phyloP scores from a whole-genome alignment of 2,797 vertebrate species.

The Oreochromis mossambicus region DNA sequence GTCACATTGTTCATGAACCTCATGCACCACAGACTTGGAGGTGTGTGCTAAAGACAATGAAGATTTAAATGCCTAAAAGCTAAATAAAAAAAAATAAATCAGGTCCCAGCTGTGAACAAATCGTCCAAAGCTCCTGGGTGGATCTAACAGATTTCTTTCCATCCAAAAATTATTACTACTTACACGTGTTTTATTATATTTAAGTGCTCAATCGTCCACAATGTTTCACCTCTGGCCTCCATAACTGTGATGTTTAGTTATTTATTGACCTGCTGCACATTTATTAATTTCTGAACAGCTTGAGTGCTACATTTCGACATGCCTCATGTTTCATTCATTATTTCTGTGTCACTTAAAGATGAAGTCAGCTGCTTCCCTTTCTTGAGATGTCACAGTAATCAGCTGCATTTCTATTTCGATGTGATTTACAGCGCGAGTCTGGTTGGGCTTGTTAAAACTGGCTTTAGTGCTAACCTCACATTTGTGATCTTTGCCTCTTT shows the following conservation, averaged over 20 bases:
- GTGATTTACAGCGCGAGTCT: not conserved
- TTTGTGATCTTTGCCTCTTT: not conserved
- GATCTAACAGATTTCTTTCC: not conserved
- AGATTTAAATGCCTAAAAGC: not conserved
- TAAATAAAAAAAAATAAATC: not conserved
- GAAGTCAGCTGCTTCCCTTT: not conserved
- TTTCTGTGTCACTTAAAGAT: not conserved
- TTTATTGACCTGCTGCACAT: not conserved
- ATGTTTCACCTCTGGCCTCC: not conserved
- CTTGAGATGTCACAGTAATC: not conserved
- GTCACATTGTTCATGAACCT: not conserved
- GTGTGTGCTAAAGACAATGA: not conserved
- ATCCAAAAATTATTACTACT: not conserved
- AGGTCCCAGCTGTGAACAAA: not conserved
- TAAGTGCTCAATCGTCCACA: not conserved
- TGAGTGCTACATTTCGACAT: not conserved
- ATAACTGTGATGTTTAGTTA: not conserved
- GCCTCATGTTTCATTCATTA: not conserved
- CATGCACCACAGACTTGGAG: not conserved
- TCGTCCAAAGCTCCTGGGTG: not conserved
- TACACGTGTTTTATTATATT: not conserved
- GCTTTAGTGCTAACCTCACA: not conserved
- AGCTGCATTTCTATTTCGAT: not conserved
- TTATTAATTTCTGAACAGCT: not conserved
- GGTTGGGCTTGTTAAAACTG: not conserved